These are phyloP conservation scores for Bombus superbus DNA, from an alignment of 1,140 invertebrate species.

Conservation along the genomic window DNA sequence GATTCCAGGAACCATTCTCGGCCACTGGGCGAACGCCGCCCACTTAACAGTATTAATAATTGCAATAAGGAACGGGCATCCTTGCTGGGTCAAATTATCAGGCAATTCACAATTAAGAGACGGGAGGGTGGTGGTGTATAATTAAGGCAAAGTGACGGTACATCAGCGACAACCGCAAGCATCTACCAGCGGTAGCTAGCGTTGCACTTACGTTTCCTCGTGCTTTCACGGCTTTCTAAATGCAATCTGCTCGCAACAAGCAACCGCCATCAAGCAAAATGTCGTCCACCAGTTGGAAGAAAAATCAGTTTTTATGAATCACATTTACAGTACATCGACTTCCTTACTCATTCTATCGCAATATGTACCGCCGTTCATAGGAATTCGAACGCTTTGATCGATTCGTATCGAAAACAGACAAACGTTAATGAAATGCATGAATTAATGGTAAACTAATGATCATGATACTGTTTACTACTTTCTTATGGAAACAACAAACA, in stretches of 20 bases:
- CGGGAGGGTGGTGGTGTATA: slow-evolving; percentile 31
- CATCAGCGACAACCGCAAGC: slow-evolving; percentile 31
- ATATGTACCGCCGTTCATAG: background rate
- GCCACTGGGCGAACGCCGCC: slow-evolving; percentile 1
- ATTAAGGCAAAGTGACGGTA: slow-evolving; percentile 55
- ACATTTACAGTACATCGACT: background rate
- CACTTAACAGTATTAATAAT: slow-evolving; percentile 57
- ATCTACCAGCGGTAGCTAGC: slow-evolving; percentile 13
- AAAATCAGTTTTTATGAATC: slow-evolving; percentile 41
- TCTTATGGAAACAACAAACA: too few species aligned
- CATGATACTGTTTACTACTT: too few species aligned
- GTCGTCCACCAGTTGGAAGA: background rate
- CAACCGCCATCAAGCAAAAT: slow-evolving; percentile 19
- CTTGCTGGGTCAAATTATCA: slow-evolving; percentile 50
- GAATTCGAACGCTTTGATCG: background rate
- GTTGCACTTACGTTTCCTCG: slow-evolving; percentile 31
- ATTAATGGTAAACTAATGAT: too few species aligned
- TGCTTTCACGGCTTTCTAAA: slow-evolving; percentile 42
- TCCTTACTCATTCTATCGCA: too few species aligned
- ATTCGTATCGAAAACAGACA: background rate
- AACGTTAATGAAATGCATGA: too few species aligned
- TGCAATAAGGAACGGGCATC: slow-evolving; percentile 44
- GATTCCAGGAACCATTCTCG: slow-evolving; percentile 35
- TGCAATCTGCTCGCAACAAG: slow-evolving; percentile 24
- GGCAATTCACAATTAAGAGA: slow-evolving; percentile 56